Base-by-base conservation (phyloP, 2,888 invertebrate species). In the Tetragonula carbonaria region DNA sequence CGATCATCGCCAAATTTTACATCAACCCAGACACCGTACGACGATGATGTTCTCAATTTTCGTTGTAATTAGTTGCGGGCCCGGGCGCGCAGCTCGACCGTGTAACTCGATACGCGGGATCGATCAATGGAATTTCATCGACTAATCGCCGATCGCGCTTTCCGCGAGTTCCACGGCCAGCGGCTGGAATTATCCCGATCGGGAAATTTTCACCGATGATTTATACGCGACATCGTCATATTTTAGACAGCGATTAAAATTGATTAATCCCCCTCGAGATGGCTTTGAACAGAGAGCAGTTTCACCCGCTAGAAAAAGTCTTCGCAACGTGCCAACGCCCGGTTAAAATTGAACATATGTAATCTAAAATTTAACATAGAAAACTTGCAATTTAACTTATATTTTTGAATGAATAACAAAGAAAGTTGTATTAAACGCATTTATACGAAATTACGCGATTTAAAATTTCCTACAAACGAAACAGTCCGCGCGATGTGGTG, bases 1-100 rank as follows among this genome's bases (percentile, higher is more conserved):
- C 82, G 80, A 76, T 73, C 68, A 88, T 87, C 84, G 71, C 66
- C 80, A 75, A 88, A 88, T 89, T 88, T 88, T 88, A 77, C 79
- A 71, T 71, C 66, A 77, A 23, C 50, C 62, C 72, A 63, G 74
- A 72, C 80, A 57, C 23, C 77, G 71, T 70, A 74, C 78, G 67
- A 78, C 80, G 71, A 78, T 79, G 85, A 68, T 75, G 78, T 88
- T 83, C 85, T 73, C 84, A 80, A 89, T 88, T 89, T 88, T 90
- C 82, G 82, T 77, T 87, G 59, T 84, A 89, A 89, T 89, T 89
- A 85, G 82, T 82, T 74, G 72, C 67, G 33, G 76, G 62, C 45
- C 79, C 45, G 45, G 72, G n/a, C 76, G 71, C 74, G 67, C 50
- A 76, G 50, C 63, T 72, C 57, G 67, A 50, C 51, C 71, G 65